These are phyloP conservation scores for Trachelus tabidus DNA, from an alignment of 2,888 invertebrate genomes.

Conservation along the genomic window DNA sequence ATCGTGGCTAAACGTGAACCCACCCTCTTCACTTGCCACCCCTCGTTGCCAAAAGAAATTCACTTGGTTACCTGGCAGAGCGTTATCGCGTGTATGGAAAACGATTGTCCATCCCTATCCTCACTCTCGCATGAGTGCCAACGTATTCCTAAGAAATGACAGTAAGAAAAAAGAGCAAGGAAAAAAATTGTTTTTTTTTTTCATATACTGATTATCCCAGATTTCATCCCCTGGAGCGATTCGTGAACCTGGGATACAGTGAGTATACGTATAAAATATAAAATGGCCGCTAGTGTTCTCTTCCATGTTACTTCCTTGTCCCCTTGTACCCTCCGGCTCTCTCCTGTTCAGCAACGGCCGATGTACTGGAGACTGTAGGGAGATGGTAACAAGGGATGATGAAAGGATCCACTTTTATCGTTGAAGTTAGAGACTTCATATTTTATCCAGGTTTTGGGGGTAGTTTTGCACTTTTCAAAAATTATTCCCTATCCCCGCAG, in stretches of 20 bases:
- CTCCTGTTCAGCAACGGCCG: background rate
- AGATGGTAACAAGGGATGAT: background rate
- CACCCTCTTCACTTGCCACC: background rate
- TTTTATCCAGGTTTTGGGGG: background rate
- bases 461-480: constrained; percentile 29
- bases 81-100: background rate
- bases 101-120: background rate
- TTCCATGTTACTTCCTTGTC: background rate
- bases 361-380: background rate
- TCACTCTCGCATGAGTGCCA: background rate
- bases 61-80: background rate
- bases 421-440: background rate
- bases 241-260: background rate
- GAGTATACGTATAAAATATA: background rate
- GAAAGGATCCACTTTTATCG: background rate
- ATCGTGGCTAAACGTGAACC: background rate
- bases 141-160: background rate
- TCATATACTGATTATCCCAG: background rate
- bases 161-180: background rate
- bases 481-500: constrained; percentile 26
- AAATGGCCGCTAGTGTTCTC: background rate
- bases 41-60: background rate
- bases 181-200: background rate
- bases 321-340: background rate
- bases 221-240: background rate